Conservation (phyloP, 2,888 invertebrate species). For the Chymomyza caudatula region DNA sequence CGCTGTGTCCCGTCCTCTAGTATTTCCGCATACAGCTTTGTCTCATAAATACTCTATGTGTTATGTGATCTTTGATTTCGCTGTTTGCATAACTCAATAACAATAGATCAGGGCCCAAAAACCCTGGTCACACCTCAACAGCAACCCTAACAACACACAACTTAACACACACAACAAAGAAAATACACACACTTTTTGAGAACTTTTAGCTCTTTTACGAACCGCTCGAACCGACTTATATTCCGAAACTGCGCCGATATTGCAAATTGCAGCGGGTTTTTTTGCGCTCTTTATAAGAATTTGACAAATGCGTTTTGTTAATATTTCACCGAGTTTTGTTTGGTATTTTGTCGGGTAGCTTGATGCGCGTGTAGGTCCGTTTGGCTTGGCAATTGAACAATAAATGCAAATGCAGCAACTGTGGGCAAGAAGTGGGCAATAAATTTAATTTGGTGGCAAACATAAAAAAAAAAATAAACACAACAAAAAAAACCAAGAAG, state of each 20-base stretch:
- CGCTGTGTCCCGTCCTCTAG: not conserved
- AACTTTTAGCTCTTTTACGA: not conserved
- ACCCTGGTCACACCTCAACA: not conserved
- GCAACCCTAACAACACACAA: not conserved
- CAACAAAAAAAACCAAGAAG: not conserved
- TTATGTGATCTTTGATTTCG: not conserved
- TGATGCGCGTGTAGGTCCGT: slow-evolving; percentile 28
- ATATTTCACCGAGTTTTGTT: not conserved
- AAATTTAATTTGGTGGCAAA: slow-evolving; percentile 55
- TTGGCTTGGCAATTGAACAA: slow-evolving; percentile 53
- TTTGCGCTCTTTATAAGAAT: not conserved
- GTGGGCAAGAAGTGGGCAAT: slow-evolving; percentile 46
- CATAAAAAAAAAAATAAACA: slow-evolving; percentile 20
- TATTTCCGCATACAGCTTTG: not conserved
- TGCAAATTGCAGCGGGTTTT: slow-evolving; percentile 14
- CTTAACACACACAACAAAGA: not conserved
- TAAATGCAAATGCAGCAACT: slow-evolving; percentile 8
- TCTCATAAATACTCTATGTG: not conserved
- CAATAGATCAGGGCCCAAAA: not conserved
- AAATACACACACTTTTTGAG: not conserved
- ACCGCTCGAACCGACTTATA: not conserved
- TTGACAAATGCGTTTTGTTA: not conserved
- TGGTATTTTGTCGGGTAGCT: not conserved
- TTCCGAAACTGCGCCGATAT: slow-evolving; percentile 31
- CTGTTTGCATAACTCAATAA: not conserved